phyloP scores from a whole-genome alignment of 1,140 invertebrate species.

The Spodoptera frugiperda region DNA sequence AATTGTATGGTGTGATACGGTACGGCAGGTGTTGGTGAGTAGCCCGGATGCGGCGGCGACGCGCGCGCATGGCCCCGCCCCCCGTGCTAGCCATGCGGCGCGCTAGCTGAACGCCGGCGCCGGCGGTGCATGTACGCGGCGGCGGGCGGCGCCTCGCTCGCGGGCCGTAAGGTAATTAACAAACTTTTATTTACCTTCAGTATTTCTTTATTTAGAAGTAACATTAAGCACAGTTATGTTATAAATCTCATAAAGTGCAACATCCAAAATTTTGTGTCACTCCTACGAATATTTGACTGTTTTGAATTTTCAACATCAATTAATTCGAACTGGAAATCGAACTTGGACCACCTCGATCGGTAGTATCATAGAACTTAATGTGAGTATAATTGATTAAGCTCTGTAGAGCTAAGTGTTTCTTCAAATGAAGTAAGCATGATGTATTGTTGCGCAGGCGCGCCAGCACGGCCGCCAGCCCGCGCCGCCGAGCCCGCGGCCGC shows the following conservation, averaged over 20 bases:
- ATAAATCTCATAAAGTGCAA: no score
- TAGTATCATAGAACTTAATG: no score
- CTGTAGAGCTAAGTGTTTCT: not conserved
- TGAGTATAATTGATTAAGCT: no score
- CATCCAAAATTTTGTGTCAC: no score
- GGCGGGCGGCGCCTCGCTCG: constrained; percentile 90
- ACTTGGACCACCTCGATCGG: no score
- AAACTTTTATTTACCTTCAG: not conserved
- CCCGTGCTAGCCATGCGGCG: constrained; percentile 51
- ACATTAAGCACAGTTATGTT: no score
- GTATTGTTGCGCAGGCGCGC: constrained; percentile 68
- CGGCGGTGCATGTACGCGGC: constrained; percentile 90
- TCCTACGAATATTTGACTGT: no score
- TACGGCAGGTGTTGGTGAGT: constrained; percentile 33
- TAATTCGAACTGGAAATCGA: no score
- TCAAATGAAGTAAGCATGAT: not conserved
- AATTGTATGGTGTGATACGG: not conserved
- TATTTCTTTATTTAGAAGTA: no score
- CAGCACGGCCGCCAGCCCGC: constrained; percentile 82
- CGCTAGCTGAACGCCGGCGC: constrained; percentile 72
- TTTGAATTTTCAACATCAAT: no score
- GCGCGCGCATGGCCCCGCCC: constrained; percentile 47
- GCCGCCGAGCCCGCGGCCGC: constrained; percentile 75
- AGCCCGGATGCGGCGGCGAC: constrained; percentile 43
- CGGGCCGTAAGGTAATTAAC: constrained; percentile 87